Conservation (phyloP, 2,797 vertebrate genomes). For the Darevskia mixta region DNA sequence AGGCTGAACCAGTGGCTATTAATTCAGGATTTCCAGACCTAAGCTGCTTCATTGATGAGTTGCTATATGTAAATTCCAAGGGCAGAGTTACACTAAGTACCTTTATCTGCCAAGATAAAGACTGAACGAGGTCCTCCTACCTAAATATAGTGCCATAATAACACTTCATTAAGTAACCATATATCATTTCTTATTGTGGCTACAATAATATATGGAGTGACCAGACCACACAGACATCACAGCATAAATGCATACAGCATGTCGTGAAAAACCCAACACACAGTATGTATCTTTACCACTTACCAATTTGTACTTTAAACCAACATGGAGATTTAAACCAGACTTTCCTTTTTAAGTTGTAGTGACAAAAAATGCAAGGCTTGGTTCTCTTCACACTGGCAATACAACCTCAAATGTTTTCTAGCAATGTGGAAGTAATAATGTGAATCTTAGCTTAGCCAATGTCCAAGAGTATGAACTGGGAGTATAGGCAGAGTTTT, state of each 20-base stretch:
- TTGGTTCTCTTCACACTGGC: slow-evolving; percentile 10
- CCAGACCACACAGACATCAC: slow-evolving; percentile 61
- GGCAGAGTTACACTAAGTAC: slow-evolving; percentile 48
- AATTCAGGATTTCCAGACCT: slow-evolving; percentile 42
- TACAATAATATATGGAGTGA: slow-evolving; percentile 45
- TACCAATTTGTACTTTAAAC: slow-evolving; percentile 60
- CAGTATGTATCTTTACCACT: slow-evolving; percentile 38
- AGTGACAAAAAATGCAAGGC: slow-evolving; percentile 39
- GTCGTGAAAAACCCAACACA: slow-evolving; percentile 47
- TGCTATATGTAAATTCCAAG: slow-evolving; percentile 45
- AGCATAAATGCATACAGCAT: slow-evolving; percentile 8
- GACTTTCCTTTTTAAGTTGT: slow-evolving; percentile 25
- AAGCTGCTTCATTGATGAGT: slow-evolving; percentile 51
- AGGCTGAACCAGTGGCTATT: slow-evolving; percentile 56
- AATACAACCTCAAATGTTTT: slow-evolving; percentile 15
- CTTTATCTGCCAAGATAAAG: slow-evolving; percentile 53
- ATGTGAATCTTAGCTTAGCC: slow-evolving; percentile 40
- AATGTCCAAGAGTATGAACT: slow-evolving; percentile 32
- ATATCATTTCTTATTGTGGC: slow-evolving; percentile 47
- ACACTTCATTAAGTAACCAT: slow-evolving; percentile 56
- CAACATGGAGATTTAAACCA: slow-evolving; percentile 55
- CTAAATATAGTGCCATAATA: slow-evolving; percentile 58
- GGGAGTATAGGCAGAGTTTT: slow-evolving; percentile 38
- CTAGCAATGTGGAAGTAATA: slow-evolving; percentile 35
- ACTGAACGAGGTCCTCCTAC: slow-evolving; percentile 31